These are phyloP conservation scores for Chelonia mydas DNA, from an alignment of 2,797 vertebrate species.

Conservation along the genomic window DNA sequence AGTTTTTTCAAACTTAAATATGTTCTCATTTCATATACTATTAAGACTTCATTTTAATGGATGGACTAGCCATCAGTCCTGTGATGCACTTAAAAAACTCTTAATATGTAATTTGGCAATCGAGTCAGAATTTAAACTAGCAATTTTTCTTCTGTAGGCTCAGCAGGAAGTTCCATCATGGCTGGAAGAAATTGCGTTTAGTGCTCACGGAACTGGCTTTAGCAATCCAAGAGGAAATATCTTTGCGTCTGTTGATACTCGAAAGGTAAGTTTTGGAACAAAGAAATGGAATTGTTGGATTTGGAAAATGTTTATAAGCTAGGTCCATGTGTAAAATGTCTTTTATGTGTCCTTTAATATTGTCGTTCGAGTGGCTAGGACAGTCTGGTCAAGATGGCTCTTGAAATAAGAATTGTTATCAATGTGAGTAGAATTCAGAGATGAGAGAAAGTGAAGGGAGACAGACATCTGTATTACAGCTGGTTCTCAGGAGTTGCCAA, in stretches of 20 bases:
- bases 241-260: conserved; percentile 82
- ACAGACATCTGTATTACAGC: not conserved
- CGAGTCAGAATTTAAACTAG: not conserved
- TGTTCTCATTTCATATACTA: not conserved
- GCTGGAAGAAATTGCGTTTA: conserved; percentile 89
- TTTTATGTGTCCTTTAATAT: not conserved
- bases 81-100: accelerated
- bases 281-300: not conserved
- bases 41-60: not conserved
- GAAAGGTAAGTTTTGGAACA: conserved; percentile 83
- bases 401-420: not conserved
- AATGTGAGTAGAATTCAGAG: not conserved
- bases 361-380: not conserved
- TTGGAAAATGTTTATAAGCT: not conserved
- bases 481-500: too few species aligned
- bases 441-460: not conserved
- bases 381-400: not conserved
- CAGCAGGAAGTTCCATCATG: conserved; percentile 93
- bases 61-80: not conserved
- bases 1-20: not conserved
- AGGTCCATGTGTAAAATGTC: not conserved
- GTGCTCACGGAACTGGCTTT: conserved; percentile 57
- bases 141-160: conserved; percentile 81
- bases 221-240: conserved; percentile 62
- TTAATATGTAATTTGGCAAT: not conserved